phyloP scores from a whole-genome alignment of 2,888 invertebrate species.

The Hanleya hanleyi region DNA sequence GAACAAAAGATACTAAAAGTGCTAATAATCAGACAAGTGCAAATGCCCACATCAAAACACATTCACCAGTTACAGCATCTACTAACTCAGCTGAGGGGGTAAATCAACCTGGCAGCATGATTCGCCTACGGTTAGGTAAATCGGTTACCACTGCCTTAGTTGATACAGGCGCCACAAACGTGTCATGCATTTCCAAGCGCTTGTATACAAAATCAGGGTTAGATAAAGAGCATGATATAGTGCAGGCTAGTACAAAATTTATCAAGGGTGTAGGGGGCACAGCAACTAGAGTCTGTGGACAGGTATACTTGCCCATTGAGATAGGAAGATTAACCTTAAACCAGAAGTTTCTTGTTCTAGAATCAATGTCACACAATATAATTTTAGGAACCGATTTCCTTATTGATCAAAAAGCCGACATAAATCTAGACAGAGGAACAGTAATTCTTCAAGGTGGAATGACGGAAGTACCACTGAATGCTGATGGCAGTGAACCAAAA shows the following conservation, averaged over 20 bases:
- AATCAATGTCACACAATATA: not conserved
- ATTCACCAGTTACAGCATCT: too few species aligned
- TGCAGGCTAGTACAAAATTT: not conserved
- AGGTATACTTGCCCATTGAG: not conserved
- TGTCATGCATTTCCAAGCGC: not conserved
- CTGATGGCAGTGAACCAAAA: not conserved
- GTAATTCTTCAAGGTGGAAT: not conserved
- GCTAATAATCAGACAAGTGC: too few species aligned
- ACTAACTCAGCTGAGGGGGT: too few species aligned
- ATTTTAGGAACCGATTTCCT: slow-evolving; percentile 10
- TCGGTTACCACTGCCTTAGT: not conserved
- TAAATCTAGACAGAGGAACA: not conserved
- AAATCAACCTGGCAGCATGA: too few species aligned
- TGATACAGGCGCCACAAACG: not conserved
- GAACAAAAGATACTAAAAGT: too few species aligned
- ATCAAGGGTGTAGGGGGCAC: not conserved
- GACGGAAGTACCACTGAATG: not conserved
- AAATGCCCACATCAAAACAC: too few species aligned
- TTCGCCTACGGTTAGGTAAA: not conserved
- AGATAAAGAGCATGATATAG: too few species aligned
- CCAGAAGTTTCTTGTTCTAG: slow-evolving; percentile 6
- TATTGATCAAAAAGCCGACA: not conserved
- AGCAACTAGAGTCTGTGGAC: not conserved
- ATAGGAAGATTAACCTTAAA: not conserved
- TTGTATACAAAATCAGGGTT: too few species aligned